Evolutionary conservation across 2,113 vertebrate species (phyloP), one percentile per base, ranked within the genome.

Genomic region (Tauraco erythrolophus): DNA sequence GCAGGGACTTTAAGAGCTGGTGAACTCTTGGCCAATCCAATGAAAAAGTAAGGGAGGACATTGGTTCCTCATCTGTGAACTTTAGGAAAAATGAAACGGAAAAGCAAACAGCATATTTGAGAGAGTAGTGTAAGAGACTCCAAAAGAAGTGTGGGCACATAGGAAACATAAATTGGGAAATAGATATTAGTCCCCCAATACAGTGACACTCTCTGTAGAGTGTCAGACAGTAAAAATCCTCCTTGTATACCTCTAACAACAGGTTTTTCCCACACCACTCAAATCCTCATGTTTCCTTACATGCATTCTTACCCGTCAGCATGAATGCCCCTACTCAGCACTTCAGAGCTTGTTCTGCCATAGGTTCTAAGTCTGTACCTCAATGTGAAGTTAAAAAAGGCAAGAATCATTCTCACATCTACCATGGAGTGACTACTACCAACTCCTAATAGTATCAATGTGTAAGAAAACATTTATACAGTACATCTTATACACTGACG

Each of bases 31-130:
- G 33, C 6, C 23, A 87, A 35, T n/a, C 19, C 19, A 64, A 72
- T 51, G 50, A 50, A 80, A 37, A 84, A 58, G 12, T 33, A 68
- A 62, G 17, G 19, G 25, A 91, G n/a, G 11, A 62, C 56, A 53
- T 0, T 46, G 12, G 9, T 51, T 87, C 30, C 39, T 89, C 15
- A 23, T n/a, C 14, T 69, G 19, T 41, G 50, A 72, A 54, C 35
- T 65, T 69, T 2, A 75, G 23, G 35, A 69, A 68, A 79, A 31
- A 16, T 11, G 31, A 58, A 89, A 62, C 14, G 46, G 69, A 69
- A 37, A 10, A 85, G 45, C 31, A 51, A 85, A 53, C 2, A 41
- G 41, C 0, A 0, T 35, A 35, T 58, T 57, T 82, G 18, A 2
- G 23, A 57, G 27, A 75, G 9, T 3, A 92, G 46, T 28, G 7